These are phyloP conservation scores for Folsomia manolachei DNA, from an alignment of 2,888 invertebrate species.

Conservation along the genomic window DNA sequence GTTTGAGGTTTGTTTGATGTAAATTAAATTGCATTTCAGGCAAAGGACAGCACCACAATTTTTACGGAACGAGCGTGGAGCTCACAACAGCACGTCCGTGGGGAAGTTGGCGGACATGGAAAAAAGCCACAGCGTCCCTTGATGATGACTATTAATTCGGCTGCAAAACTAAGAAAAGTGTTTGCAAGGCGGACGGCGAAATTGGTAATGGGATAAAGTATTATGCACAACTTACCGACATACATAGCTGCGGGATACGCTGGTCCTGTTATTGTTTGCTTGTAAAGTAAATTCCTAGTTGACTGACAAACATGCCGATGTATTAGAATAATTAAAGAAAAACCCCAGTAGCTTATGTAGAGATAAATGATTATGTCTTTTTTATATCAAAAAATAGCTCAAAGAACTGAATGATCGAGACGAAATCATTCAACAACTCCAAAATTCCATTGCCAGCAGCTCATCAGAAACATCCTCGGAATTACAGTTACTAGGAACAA, in stretches of 20 bases:
- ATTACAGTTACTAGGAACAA: neutral
- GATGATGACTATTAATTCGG: too few relatives aligned
- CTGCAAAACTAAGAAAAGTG: neutral
- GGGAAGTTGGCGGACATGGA: too few relatives aligned
- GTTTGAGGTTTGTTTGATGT: too few relatives aligned
- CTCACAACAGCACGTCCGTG: neutral
- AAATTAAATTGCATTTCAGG: neutral
- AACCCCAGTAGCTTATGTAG: too few relatives aligned
- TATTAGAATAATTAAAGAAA: too few relatives aligned
- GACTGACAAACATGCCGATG: too few relatives aligned
- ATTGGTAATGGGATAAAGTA: conserved; percentile 8
- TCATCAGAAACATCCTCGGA: neutral
- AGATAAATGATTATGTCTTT: too few relatives aligned
- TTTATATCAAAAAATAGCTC: neutral
- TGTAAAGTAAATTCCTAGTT: too few relatives aligned
- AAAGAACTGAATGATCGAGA: conserved; percentile 9
- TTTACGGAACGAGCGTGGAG: conserved; percentile 1
- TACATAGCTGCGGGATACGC: too few relatives aligned
- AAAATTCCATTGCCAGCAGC: neutral
- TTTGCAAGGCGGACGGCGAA: neutral
- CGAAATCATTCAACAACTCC: neutral
- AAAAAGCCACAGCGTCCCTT: too few relatives aligned
- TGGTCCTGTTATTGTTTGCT: too few relatives aligned
- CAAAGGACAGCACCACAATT: neutral
- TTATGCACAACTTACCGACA: too few relatives aligned